Conservation (phyloP, 2,888 invertebrate genomes). For the Thumatha senex region DNA sequence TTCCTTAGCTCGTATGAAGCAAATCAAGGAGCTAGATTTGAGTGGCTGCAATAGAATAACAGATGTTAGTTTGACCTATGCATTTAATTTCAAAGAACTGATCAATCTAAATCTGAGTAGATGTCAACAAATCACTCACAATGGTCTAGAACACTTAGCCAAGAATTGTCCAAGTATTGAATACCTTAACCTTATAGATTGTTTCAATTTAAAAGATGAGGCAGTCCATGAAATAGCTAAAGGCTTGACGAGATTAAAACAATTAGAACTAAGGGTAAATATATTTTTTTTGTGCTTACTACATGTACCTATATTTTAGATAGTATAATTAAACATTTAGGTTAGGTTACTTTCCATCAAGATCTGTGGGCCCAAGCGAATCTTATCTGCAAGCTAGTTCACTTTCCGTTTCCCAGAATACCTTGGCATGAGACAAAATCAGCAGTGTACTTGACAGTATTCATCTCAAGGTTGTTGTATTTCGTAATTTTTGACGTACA, state of each 20-base stretch:
- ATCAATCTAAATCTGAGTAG: slow-evolving; percentile 84
- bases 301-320: not conserved
- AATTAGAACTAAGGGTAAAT: slow-evolving; percentile 82
- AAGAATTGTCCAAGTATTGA: slow-evolving; percentile 88
- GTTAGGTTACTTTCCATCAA: too few species aligned
- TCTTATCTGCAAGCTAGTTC: too few species aligned
- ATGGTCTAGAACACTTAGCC: slow-evolving; percentile 85
- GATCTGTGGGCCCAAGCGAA: too few species aligned
- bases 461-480: too few species aligned
- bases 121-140: slow-evolving; percentile 87
- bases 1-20: slow-evolving; percentile 80
- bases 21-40: slow-evolving; percentile 84
- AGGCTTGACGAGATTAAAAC: slow-evolving; percentile 75
- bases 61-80: slow-evolving; percentile 87
- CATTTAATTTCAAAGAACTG: slow-evolving; percentile 86
- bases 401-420: too few species aligned
- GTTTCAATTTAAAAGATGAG: slow-evolving; percentile 87
- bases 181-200: slow-evolving; percentile 86
- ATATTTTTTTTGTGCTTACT: not conserved
- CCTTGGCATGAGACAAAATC: too few species aligned
- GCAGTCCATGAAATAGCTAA: slow-evolving; percentile 69
- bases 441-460: too few species aligned
- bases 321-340: too few species aligned
- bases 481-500: too few species aligned
- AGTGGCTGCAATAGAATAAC: slow-evolving; percentile 88